A percentile compares a stretch with the other conserved stretches of the same genome.
Evolutionary conservation across 1,140 invertebrate species (phyloP).

Genomic region (Zophobas morio): DNA sequence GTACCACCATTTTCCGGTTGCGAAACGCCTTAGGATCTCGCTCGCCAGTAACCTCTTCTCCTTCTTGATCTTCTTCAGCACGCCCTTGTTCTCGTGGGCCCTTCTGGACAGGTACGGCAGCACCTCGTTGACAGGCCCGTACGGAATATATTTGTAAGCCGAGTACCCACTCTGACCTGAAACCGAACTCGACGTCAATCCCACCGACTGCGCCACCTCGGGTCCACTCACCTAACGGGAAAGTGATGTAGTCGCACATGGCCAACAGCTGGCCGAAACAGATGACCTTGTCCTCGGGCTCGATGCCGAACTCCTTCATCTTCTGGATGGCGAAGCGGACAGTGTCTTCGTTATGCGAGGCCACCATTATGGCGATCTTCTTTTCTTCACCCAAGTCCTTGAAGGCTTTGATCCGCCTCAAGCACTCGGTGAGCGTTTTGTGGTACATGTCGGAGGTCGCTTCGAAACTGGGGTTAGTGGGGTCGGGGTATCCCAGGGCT

Average conservation of each 20-base stretch:
- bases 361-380: constrained; percentile 96
- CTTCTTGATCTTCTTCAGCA: constrained; percentile 90
- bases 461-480: constrained; percentile 92
- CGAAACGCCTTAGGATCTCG: constrained; percentile 83
- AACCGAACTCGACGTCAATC: background rate
- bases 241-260: constrained; percentile 99
- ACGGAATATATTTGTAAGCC: constrained; percentile 99
- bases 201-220: background rate
- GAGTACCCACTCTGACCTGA: constrained; percentile 97
- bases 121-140: constrained; percentile 97
- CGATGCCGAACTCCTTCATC: constrained; percentile 93
- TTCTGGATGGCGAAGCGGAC: constrained; percentile 95
- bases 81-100: constrained; percentile 94
- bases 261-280: constrained; percentile 98
- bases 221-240: constrained; percentile 88
- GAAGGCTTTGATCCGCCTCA: constrained; percentile 85
- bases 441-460: constrained; percentile 95
- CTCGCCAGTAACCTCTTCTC: constrained; percentile 84
- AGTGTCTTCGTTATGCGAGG: constrained; percentile 98
- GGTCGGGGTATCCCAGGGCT: constrained; percentile 93
- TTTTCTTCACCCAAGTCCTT: constrained; percentile 81
- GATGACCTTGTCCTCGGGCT: constrained; percentile 92
- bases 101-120: constrained; percentile 96
- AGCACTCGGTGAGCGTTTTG: constrained; percentile 86
- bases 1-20: constrained; percentile 85